Evolutionary conservation across 2,797 vertebrate species (phyloP), one percentile per base, ranked within the genome.

Genomic region (Cryptoprocta ferox): DNA sequence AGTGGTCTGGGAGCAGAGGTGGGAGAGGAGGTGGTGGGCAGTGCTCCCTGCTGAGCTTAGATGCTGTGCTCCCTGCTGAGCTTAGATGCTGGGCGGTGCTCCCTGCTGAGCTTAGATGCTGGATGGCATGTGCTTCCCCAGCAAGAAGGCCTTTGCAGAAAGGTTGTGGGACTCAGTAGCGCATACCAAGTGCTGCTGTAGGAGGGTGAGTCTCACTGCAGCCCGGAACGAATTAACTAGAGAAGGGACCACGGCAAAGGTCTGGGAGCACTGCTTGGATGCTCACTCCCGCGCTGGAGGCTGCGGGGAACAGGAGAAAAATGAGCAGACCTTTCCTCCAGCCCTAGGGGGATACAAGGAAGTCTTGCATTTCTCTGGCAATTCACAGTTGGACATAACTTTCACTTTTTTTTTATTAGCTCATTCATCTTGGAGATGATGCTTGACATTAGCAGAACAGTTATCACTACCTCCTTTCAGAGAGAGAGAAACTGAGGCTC

Each of bases 141-240:
- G 66, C 30, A 30, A 1, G 1, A 3, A 32, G 14, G 30, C 13
- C 39, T 92, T 35, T 39, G 68, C 16, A 83, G 90, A 35, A 24
- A 53, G 13, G 21, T 4, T 15, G 4, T 14, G 1, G 45, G 30
- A 30, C 1, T 3, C 19, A 6, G 6, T 6, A 1, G 26, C 0
- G 18, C 9, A 10, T 3, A 30, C 35, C 5, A 6, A 73, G 63
- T 13, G 13, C 26, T 9, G 48, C 70, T 70, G 56, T 37, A 9
- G 35, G 30, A 68, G 32, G 39, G 66, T 18, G 21, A 37, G 14
- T 24, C 35, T 65, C 14, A 30, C 59, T 24, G 91, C 53, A 21
- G 48, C 19, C 81, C 0, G 0, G 35, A 50, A 42, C 24, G 39
- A 39, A 35, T 73, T n/a, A 56, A 28, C 8, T 37, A 48, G 28